Base-by-base conservation (phyloP, 2,888 invertebrate genomes). In the Cistogaster globosa region DNA sequence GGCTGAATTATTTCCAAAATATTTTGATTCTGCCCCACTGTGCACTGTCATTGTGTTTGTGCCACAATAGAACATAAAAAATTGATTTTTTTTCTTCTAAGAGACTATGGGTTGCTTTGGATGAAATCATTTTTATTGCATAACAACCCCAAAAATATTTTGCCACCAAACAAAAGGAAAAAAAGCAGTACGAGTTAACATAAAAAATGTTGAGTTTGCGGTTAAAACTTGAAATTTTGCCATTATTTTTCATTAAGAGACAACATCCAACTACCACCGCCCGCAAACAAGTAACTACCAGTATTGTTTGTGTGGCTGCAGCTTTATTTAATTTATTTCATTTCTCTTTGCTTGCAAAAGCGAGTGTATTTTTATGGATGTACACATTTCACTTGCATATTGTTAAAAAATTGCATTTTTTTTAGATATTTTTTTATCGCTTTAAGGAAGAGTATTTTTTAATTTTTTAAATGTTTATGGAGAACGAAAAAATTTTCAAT, bases 221-320 rank as follows among this genome's bases (percentile, higher is more conserved):
- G 83, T 79, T 83, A 32, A 79, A 75, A 72, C 68, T 78, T 55
- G 63, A 83, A 79, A 53, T 71, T 75, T 72, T 76, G 71, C 76
- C 76, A 84, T 71, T 48, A 80, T 65, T 76, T 80, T 72, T 67
- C 76, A 71, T 72, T 77, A 76, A 57, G 48, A 63, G 48, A 77
- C 51, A 26, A 51, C 38, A 42, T 58, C 22, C n/a, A 67, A 22
- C 58, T 45, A 42, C 60, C 62, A 55, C 53, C 45, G 18, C 62
- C 65, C 57, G 26, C 62, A 57, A 48, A 16, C 62, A 51, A 36
- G 1, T 18, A 26, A 18, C 20, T 18, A 72, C 0, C 26, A 48
- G 2, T 60, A 60, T 36, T 74, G 62, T 74, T 51, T 74, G 62
- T 6, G 36, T 9, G 20, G 36, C 38, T 68, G n/a, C 36, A 18